These are phyloP conservation scores for Glaucopsyche alexis DNA, from an alignment of 2,888 invertebrate genomes.

Conservation along the genomic window DNA sequence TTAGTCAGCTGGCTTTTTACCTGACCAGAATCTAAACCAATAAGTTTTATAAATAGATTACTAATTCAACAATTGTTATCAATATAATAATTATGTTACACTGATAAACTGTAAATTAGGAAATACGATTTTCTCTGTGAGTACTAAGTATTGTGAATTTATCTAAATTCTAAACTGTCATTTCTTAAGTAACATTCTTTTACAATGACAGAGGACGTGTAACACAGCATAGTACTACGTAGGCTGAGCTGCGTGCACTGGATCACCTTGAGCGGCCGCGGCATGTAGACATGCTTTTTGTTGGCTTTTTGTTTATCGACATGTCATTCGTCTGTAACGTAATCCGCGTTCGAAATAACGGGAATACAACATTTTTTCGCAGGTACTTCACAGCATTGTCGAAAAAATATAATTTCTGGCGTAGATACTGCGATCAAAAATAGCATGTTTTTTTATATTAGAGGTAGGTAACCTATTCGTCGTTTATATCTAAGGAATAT, in stretches of 20 bases:
- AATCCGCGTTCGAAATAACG: background rate
- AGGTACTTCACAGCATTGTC: background rate
- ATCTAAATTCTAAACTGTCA: background rate
- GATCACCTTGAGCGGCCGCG: constrained; percentile 53
- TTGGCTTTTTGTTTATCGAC: constrained; percentile 39
- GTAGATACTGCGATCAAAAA: too few species aligned
- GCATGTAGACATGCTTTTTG: constrained; percentile 40
- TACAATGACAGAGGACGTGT: background rate
- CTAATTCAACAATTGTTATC: too few species aligned
- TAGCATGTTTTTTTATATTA: too few species aligned
- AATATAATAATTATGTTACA: too few species aligned
- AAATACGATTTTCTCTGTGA: background rate
- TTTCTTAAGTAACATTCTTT: constrained; percentile 11
- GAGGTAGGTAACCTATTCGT: too few species aligned
- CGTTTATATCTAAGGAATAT: too few species aligned
- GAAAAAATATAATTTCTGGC: too few species aligned
- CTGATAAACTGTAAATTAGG: too few species aligned
- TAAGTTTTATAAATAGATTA: too few species aligned
- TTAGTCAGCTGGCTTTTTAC: too few species aligned
- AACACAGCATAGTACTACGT: constrained; percentile 29
- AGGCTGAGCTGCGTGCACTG: constrained; percentile 39
- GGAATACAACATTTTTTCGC: background rate
- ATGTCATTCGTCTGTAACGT: background rate
- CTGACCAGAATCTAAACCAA: too few species aligned
- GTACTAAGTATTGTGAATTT: background rate